Evolutionary conservation across 2,888 invertebrate genomes (phyloP), one percentile per base, ranked within the genome.

Genomic region (Mystacides longicornis): DNA sequence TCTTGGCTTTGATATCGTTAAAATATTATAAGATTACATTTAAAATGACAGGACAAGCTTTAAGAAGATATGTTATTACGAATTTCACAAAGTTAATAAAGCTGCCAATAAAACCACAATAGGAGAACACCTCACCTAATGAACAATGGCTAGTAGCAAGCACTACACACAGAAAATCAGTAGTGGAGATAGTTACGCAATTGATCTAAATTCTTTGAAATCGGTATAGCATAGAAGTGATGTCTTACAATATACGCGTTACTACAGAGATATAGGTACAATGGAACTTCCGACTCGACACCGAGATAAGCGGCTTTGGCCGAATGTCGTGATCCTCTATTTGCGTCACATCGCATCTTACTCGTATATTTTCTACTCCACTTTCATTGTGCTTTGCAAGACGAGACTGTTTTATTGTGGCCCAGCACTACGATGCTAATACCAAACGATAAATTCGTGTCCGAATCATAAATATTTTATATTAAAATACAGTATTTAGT

Each of bases 321-420:
- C 21, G 48, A 48, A 23, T 23, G 48, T 48, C 48, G 48, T 48
- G 48, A 48, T 48, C 46, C 20, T 20, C 46, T 18, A 7, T 48
- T 48, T 48, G 23, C 48, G 23, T 48, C 48, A 48, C 21, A 48
- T n/a, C 11, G 18, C 21, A 46, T 46, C 23, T 48, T 46, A 14
- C 16, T 37, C 43, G 5, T n/a, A 9, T 5, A 11, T 23, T 48
- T 48, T 48, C 48, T 48, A 48, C 23, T 48, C 16, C 14, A 48
- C 48, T 48, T 48, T 48, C 48, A 23, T 48, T 23, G 16, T 46
- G 18, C 14, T 37, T 5, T 27, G 5, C n/a, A 7, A 5, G 27
- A 27, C 27, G 27, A 27, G 27, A 37, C 14, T 37, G 16, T 37
- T 37, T 37, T 37, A 37, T 7, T 37, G 16, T 37, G 14, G 14